Evolutionary conservation across 1,140 invertebrate genomes (phyloP).

Genomic region (Colletes latitarsis): DNA sequence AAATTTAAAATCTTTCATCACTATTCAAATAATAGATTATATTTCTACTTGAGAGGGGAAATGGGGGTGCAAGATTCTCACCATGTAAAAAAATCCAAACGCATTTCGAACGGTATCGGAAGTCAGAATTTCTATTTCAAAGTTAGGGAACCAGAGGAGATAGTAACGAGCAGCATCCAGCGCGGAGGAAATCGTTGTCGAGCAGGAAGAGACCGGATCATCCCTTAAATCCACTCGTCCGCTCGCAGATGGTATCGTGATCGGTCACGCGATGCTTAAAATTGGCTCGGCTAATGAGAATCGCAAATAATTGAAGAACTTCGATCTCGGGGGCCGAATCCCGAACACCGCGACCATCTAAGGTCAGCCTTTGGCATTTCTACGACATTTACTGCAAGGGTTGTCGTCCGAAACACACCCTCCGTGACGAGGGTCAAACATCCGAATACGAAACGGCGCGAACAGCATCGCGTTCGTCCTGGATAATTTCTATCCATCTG

Average conservation of each 20-base stretch:
- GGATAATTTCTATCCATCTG: neutral
- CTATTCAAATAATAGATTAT: too few relatives aligned
- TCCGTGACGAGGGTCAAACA: too few relatives aligned
- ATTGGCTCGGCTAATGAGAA: conserved; percentile 40
- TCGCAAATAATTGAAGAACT: conserved; percentile 41
- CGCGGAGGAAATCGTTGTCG: conserved; percentile 11
- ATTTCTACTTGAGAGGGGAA: neutral
- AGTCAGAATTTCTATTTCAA: conserved; percentile 53
- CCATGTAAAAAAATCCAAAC: neutral
- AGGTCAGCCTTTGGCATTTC: conserved; percentile 34
- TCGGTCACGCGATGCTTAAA: conserved; percentile 33
- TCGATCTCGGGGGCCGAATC: neutral
- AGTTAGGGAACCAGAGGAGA: conserved; percentile 23
- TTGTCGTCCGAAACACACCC: neutral
- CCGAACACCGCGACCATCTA: neutral
- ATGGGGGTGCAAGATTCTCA: neutral
- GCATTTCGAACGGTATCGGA: neutral
- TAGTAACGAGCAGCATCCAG: neutral
- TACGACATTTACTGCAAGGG: conserved; percentile 28
- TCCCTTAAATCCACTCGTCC: conserved; percentile 37
- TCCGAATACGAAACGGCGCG: neutral
- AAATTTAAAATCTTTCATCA: too few relatives aligned
- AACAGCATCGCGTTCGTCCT: neutral
- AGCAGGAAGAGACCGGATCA: conserved; percentile 25
- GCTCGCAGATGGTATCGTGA: conserved; percentile 39